These are phyloP conservation scores for Lanius collurio DNA, from an alignment of 2,113 vertebrate species.

Conservation along the genomic window DNA sequence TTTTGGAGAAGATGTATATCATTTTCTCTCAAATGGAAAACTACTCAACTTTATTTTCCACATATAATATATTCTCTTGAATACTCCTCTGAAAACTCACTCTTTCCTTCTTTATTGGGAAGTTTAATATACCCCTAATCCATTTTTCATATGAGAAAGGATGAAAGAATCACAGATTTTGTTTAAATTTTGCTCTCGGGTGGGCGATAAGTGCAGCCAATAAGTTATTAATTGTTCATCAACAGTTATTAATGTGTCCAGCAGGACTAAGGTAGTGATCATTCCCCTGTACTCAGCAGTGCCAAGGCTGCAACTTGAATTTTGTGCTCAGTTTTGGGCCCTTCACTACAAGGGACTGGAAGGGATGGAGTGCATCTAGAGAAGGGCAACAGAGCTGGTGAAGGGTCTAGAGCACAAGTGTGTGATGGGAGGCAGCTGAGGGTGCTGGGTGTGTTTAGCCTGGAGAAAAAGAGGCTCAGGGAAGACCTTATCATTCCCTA, in stretches of 20 bases:
- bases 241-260: neutral
- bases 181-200: neutral
- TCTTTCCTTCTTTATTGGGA: neutral
- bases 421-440: neutral
- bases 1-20: neutral
- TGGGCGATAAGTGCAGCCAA: neutral
- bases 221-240: neutral
- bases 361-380: neutral
- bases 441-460: neutral
- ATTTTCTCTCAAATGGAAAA: neutral
- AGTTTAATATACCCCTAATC: neutral
- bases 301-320: neutral
- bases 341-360: neutral
- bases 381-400: accelerated
- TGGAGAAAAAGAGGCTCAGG: neutral
- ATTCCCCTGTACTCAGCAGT: neutral
- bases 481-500: accelerated
- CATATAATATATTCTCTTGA: neutral
- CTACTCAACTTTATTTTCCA: neutral
- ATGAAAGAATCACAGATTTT: neutral
- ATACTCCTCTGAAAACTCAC: neutral
- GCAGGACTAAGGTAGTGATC: neutral
- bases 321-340: neutral
- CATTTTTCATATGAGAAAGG: neutral
- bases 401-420: neutral